A percentile compares a stretch with the other conserved stretches of the same genome.
Conservation (phyloP, 1,140 invertebrate species). For the Dufourea novaeangliae region DNA sequence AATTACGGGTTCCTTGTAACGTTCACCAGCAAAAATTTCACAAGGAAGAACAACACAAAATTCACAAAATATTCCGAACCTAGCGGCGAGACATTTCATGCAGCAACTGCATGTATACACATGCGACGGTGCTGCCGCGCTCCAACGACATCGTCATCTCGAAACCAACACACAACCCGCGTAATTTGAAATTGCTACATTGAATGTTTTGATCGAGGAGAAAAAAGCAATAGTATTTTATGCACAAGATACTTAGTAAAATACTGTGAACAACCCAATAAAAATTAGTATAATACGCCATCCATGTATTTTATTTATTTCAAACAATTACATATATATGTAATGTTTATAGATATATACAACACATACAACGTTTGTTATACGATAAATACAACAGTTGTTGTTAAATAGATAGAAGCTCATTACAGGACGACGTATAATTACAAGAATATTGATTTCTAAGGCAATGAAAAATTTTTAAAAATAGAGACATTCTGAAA, state of each 20-base stretch:
- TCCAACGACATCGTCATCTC: background rate
- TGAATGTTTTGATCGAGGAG: background rate
- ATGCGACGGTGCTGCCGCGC: constrained; percentile 57
- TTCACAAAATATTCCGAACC: constrained; percentile 42
- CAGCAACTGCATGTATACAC: constrained; percentile 70
- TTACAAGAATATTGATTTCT: too few species aligned
- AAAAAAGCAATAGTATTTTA: too few species aligned
- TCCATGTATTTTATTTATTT: too few species aligned
- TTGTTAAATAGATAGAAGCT: too few species aligned
- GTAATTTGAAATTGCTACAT: constrained; percentile 16
- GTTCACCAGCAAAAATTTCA: constrained; percentile 23
- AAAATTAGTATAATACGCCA: too few species aligned
- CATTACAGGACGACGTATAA: too few species aligned
- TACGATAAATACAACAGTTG: too few species aligned
- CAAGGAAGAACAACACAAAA: constrained; percentile 44
- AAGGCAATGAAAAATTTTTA: background rate
- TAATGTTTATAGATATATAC: too few species aligned
- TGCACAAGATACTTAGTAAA: too few species aligned
- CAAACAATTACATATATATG: too few species aligned
- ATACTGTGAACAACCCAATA: background rate
- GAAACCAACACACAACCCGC: background rate
- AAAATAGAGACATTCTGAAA: background rate
- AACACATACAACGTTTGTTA: too few species aligned
- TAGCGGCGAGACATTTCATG: constrained; percentile 63
- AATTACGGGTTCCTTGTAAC: constrained; percentile 6